Conservation (phyloP, 1,140 invertebrate species). For the Helicoverpa zea region DNA sequence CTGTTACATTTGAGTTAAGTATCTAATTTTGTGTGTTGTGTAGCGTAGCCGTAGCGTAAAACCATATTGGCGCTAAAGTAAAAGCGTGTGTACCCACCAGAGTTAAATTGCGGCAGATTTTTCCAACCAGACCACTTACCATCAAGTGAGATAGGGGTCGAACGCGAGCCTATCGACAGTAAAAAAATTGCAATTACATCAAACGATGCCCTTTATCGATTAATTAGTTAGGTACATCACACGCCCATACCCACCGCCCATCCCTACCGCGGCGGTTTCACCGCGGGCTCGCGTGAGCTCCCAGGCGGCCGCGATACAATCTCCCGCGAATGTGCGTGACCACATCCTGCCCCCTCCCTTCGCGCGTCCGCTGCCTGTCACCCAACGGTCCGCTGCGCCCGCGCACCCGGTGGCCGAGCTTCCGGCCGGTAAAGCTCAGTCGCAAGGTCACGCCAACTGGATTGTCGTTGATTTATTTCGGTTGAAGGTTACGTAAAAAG, state of each 20-base stretch:
- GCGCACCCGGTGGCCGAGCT: conserved; percentile 62
- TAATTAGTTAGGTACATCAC: conserved; percentile 2
- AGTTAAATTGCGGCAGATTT: no score
- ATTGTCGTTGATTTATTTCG: not conserved
- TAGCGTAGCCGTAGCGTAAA: no score
- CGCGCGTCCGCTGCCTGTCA: conserved; percentile 46
- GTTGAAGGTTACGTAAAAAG: not conserved
- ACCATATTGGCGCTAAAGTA: not conserved
- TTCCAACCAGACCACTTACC: no score
- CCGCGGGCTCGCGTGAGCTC: conserved; percentile 65
- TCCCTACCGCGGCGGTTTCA: conserved; percentile 60
- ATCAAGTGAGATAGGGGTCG: no score
- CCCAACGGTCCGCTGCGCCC: conserved; percentile 55
- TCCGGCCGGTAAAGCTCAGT: conserved; percentile 57
- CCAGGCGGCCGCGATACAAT: conserved; percentile 70
- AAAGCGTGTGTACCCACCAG: not conserved
- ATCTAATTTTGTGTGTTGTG: not conserved
- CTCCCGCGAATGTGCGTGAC: conserved; percentile 79
- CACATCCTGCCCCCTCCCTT: conserved; percentile 71
- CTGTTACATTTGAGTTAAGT: no score
- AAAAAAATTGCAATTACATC: no score
- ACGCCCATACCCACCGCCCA: not conserved
- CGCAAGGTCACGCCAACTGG: conserved; percentile 38
- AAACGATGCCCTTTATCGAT: no score
- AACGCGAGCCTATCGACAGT: no score